Evolutionary conservation across 1,140 invertebrate species (phyloP).

Genomic region (Vollenhovia emeryi): DNA sequence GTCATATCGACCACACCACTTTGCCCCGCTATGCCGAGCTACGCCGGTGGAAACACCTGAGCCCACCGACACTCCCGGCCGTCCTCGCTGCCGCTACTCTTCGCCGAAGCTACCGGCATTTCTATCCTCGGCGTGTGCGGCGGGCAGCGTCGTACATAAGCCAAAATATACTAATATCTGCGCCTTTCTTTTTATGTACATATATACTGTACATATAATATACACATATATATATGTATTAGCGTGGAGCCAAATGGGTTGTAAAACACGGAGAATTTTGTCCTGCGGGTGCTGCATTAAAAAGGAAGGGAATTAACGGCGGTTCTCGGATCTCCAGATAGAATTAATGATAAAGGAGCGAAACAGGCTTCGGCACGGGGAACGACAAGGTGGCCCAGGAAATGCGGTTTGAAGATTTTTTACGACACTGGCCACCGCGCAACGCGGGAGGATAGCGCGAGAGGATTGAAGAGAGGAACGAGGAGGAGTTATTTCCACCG

Average conservation of each 20-base stretch:
- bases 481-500: constrained; percentile 50
- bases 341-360: constrained; percentile 33
- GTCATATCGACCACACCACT: constrained; percentile 82
- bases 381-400: neutral
- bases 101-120: constrained; percentile 2
- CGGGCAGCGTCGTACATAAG: neutral
- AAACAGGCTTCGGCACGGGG: neutral
- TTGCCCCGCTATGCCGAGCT: constrained; percentile 72
- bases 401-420: constrained; percentile 64
- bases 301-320: constrained; percentile 8
- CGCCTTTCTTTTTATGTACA: neutral
- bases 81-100: neutral
- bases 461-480: constrained; percentile 2
- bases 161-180: constrained; percentile 62
- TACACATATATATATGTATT: neutral
- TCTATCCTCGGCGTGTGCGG: constrained; percentile 17
- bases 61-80: constrained; percentile 60
- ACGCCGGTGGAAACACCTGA: constrained; percentile 74
- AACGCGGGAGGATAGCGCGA: neutral
- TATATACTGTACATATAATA: neutral
- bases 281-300: constrained; percentile 15
- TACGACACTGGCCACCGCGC: constrained; percentile 8
- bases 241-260: neutral
- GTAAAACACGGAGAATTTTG: constrained; percentile 50
- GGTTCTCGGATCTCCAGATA: constrained; percentile 29